Base-by-base conservation (phyloP, 2,113 vertebrate species). In the Oryzias javanicus region DNA sequence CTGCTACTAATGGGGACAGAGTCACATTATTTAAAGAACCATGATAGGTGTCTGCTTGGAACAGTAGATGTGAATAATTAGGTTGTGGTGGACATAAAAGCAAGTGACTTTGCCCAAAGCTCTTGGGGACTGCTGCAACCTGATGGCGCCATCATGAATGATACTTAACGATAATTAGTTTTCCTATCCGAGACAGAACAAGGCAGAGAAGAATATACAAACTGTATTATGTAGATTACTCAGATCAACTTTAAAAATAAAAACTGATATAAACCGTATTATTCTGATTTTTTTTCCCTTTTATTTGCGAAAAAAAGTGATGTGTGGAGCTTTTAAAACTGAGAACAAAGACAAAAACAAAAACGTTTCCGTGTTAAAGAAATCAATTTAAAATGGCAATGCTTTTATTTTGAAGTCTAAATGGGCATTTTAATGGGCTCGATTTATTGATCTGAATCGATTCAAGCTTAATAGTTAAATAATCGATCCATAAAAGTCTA, bases 161-260 rank as follows among this genome's bases (percentile, higher is more conserved):
- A 20, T 4, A 51, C 19, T n/a, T 20, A n/a, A 48, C 58, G 35
- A 70, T 72, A 72, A 80, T 74, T 59, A 53, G 55, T 49, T 51
- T 27, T 57, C 52, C 59, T 73, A 67, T 54, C 24, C 70, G 19
- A 63, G 45, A 61, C 3, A 52, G 45, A 40, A 8, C 29, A 41
- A 25, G 48, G 14, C 20, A 40, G 29, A 6, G 35, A 13, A 55
- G 51, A 6, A 4, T 14, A 55, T 7, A 24, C 40, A 8, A 19
- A 44, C 40, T 16, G 17, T 16, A 24, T 51, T 4, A 17, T 0
- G 25, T 27, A 27, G 4, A 27, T 27, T 27, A 27, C 25, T 27
- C 25, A 1, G 5, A 27, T 27, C 4, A 27, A 27, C 25, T 6
- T 27, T 6, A 5, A 27, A 27, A 27, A 27, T 6, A 27, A 27